A percentile compares a stretch with the other conserved stretches of the same genome.
phyloP scores from a whole-genome alignment of 2,888 invertebrate species.

The Bedellia somnulentella region DNA sequence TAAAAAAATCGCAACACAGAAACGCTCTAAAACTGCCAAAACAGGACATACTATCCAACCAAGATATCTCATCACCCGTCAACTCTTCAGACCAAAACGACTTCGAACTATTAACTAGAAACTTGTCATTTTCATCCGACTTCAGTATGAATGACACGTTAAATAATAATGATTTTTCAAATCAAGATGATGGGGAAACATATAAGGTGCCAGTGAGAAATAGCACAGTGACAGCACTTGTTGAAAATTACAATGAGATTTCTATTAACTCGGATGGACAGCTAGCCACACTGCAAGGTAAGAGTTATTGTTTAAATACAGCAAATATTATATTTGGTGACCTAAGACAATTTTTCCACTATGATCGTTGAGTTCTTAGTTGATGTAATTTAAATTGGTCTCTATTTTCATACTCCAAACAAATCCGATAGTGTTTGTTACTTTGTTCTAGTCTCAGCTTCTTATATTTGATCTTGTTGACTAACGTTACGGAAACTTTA shows the following conservation, averaged over 20 bases:
- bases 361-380: too few relatives aligned
- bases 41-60: constrained; percentile 38
- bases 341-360: too few relatives aligned
- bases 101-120: constrained; percentile 46
- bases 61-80: constrained; percentile 20
- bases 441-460: too few relatives aligned
- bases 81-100: constrained; percentile 23
- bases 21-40: constrained; percentile 45
- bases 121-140: constrained; percentile 50
- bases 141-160: constrained; percentile 49
- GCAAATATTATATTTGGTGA: too few relatives aligned
- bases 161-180: constrained; percentile 36
- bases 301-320: constrained; percentile 7
- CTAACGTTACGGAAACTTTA: too few relatives aligned
- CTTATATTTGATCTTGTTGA: too few relatives aligned
- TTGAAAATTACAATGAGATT: constrained; percentile 54
- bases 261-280: constrained; percentile 48
- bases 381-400: too few relatives aligned
- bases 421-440: too few relatives aligned
- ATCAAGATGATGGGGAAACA: constrained; percentile 35
- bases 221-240: constrained; percentile 28
- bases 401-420: too few relatives aligned
- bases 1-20: constrained; percentile 51
- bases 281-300: constrained; percentile 49
- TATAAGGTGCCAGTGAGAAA: constrained; percentile 52